Evolutionary conservation across 23 tunicate species (phyloP).

Genomic region (Halocynthia aurantium): DNA sequence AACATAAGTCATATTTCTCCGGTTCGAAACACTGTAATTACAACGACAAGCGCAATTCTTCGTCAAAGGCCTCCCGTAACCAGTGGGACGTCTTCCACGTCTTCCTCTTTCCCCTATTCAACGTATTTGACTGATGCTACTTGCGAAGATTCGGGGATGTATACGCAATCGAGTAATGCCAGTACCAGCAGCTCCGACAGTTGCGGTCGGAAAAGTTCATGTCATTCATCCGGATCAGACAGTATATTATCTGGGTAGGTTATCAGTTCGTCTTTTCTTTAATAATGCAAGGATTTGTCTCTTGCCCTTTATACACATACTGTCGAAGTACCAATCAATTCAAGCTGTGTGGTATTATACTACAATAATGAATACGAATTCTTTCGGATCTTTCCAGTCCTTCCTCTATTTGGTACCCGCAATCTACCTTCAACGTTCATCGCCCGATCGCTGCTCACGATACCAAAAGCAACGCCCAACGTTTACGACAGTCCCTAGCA

Average conservation of each 20-base stretch:
- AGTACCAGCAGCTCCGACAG: constrained; percentile 8
- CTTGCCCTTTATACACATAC: too few relatives aligned
- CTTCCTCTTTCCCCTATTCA: background rate
- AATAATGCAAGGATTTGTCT: too few relatives aligned
- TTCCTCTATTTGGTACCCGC: background rate
- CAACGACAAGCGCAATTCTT: too few relatives aligned
- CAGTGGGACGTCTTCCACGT: constrained; percentile 1
- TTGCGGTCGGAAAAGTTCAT: background rate
- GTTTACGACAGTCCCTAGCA: background rate
- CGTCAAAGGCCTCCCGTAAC: background rate
- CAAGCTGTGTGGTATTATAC: too few relatives aligned
- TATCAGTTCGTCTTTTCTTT: too few relatives aligned
- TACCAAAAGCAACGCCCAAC: background rate
- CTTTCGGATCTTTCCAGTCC: too few relatives aligned
- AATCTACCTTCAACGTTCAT: background rate
- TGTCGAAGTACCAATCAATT: too few relatives aligned
- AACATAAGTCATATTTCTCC: background rate
- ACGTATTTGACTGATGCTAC: background rate
- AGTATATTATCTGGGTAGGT: too few relatives aligned
- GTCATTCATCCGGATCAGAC: too few relatives aligned
- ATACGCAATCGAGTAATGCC: constrained; percentile 11
- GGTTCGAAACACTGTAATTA: background rate
- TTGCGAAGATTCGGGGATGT: constrained; percentile 8
- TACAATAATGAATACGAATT: too few relatives aligned
- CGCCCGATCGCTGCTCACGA: background rate